These are phyloP conservation scores for Scartelaos histophorus DNA, from an alignment of 2,113 vertebrate species.

Conservation along the genomic window DNA sequence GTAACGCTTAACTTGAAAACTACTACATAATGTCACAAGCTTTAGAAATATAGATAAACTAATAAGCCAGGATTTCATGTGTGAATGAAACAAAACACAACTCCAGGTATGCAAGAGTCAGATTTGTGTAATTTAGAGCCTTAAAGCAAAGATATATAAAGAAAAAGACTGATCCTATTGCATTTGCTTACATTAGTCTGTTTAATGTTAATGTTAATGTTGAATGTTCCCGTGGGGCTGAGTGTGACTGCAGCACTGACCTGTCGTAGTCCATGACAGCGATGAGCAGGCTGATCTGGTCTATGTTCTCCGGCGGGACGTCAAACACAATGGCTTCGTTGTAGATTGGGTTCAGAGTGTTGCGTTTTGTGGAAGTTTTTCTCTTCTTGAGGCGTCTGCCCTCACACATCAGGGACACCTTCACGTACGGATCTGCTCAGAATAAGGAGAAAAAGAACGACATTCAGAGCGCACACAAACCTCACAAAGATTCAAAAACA, in stretches of 20 bases:
- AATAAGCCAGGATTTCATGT: too few relatives aligned
- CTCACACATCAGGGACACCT: conserved; percentile 97
- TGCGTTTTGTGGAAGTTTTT: conserved; percentile 97
- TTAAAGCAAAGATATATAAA: too few relatives aligned
- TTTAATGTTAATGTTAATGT: too few relatives aligned
- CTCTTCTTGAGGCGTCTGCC: conserved; percentile 95
- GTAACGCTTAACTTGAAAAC: too few relatives aligned
- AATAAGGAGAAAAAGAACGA: not conserved
- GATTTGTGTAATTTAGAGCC: too few relatives aligned
- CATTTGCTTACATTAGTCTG: not conserved
- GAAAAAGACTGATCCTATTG: not conserved
- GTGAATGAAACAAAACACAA: too few relatives aligned
- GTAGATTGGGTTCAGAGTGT: conserved; percentile 96
- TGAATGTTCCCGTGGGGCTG: too few relatives aligned
- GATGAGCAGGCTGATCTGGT: conserved; percentile 96
- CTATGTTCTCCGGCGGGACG: conserved; percentile 95
- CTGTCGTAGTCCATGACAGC: conserved; percentile 99
- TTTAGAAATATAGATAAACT: too few relatives aligned
- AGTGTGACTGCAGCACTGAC: conserved; percentile 71
- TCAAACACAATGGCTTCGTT: conserved; percentile 99
- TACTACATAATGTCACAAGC: too few relatives aligned
- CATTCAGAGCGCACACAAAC: not conserved
- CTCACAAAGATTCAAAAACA: too few relatives aligned
- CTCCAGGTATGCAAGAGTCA: too few relatives aligned
- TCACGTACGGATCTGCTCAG: conserved; percentile 92